These are phyloP conservation scores for Lycocerus yunnanus DNA, from an alignment of 2,888 invertebrate genomes.

Conservation along the genomic window DNA sequence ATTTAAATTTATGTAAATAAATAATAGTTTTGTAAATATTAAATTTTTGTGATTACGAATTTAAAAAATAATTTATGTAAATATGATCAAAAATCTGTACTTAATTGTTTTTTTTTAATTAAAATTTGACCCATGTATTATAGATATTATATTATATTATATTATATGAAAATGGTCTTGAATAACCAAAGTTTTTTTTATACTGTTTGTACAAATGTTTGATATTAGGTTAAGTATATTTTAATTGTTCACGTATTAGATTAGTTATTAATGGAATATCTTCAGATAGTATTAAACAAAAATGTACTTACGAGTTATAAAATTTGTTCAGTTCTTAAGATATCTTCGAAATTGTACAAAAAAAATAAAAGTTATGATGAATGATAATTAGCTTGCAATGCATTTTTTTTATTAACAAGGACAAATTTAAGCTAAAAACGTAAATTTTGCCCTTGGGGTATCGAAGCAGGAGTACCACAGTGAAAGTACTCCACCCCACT, in stretches of 20 bases:
- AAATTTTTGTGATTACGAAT: not conserved
- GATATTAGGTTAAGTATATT: constrained; percentile 28
- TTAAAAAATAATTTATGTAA: not conserved
- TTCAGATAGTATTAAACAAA: constrained; percentile 12
- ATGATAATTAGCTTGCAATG: not conserved
- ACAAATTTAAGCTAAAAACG: not conserved
- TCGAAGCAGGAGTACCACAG: constrained; percentile 39
- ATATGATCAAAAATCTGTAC: not conserved
- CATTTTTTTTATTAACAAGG: not conserved
- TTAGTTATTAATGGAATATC: constrained; percentile 28
- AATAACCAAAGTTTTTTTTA: constrained; percentile 39
- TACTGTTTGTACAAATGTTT: constrained; percentile 33
- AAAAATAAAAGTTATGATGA: constrained; percentile 18
- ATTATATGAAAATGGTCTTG: not conserved
- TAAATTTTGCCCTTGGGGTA: not conserved
- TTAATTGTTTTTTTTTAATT: not conserved
- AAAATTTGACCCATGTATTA: not conserved
- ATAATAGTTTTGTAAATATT: not conserved
- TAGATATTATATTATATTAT: not conserved
- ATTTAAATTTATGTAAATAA: not conserved
- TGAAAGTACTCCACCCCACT: constrained; percentile 49
- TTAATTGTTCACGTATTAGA: constrained; percentile 31
- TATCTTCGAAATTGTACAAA: constrained; percentile 21
- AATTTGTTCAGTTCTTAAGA: constrained; percentile 17
- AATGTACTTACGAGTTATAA: constrained; percentile 21